Base-by-base conservation (phyloP, 92 coral and sea anemone species). In the Umimayanthus chanpuru region DNA sequence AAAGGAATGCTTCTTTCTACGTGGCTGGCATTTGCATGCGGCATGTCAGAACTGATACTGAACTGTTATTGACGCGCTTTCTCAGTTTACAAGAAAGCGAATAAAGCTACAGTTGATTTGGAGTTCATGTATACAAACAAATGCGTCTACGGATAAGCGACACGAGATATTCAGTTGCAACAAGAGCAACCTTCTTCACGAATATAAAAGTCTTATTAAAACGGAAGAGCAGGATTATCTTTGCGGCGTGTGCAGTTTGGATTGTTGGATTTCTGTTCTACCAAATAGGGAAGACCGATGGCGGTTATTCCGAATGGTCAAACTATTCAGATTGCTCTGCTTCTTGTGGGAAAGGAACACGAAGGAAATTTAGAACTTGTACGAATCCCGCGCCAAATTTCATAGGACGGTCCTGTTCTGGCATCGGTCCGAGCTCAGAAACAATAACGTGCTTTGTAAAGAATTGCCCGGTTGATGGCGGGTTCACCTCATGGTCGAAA, bases 271-370 rank as follows among this genome's bases (percentile, higher is more conserved):
- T 36, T 39, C 15, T 81, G 74, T 36, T 81, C 10, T 81, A 81
- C 23, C 76, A 53, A 7, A 38, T 68, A 5, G 75, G 30, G 15
- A 81, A 65, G 58, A 38, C 23, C 29, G 76, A 81, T 38, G 86
- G 86, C 76, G 86, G 86, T 65, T 81, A 61, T 65, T 81, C 86
- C 29, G 55, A 81, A 18, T 81, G 86, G 86, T 38, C 86, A 70
- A 43, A 64, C 16, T 81, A 41, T 41, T 81, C 86, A 2, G n/a
- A n/a, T 0, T 81, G 86, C 20, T 81, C 86, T 64, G 76, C 55
- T 36, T 65, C 86, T 66, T 81, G 86, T 81, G 86, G 86, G 18
- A 64, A 32, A 38, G 86, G 86, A 12, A 81, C 75, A 65, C 86
- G 74, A 21, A 40, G 2, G 75, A 66, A 68, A 40, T 7, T 65